phyloP scores from a whole-genome alignment of 2,888 invertebrate species.

The Bombylius discolor region DNA sequence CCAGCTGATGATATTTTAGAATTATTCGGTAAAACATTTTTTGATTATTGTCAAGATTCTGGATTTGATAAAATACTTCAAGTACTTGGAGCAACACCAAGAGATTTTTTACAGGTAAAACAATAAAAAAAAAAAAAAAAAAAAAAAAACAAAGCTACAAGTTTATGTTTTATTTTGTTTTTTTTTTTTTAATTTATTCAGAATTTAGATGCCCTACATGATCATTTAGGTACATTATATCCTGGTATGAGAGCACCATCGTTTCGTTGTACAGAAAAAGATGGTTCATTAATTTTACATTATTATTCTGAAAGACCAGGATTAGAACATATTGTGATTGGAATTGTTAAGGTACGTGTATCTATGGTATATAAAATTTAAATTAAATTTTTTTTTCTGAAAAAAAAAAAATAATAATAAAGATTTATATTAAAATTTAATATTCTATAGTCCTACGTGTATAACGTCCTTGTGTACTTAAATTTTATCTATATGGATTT shows the following conservation, averaged over 20 bases:
- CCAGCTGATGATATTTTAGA: constrained; percentile 82
- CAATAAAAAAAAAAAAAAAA: too few species aligned
- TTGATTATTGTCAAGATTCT: constrained; percentile 91
- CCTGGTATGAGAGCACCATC: constrained; percentile 93
- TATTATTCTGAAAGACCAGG: constrained; percentile 93
- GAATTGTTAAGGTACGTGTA: constrained; percentile 75
- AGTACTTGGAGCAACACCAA: constrained; percentile 84
- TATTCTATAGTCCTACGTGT: too few species aligned
- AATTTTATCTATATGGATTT: too few species aligned
- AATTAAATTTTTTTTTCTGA: too few species aligned
- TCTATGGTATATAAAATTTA: too few species aligned
- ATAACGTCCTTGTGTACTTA: too few species aligned
- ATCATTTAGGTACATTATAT: constrained; percentile 85
- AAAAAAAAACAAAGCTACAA: neutral
- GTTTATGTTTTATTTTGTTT: neutral
- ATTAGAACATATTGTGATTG: constrained; percentile 90
- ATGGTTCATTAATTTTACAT: constrained; percentile 81
- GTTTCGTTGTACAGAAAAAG: constrained; percentile 88
- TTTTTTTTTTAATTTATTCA: constrained; percentile 30
- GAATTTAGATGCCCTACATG: constrained; percentile 93
- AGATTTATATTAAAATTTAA: too few species aligned
- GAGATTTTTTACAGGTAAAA: constrained; percentile 81
- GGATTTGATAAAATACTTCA: constrained; percentile 94
- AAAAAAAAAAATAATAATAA: too few species aligned
- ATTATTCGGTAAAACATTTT: constrained; percentile 86